A percentile compares a stretch with the other conserved stretches of the same genome.
These are phyloP conservation scores for Epistrophe eligans DNA, from an alignment of 2,888 invertebrate genomes.

Conservation along the genomic window DNA sequence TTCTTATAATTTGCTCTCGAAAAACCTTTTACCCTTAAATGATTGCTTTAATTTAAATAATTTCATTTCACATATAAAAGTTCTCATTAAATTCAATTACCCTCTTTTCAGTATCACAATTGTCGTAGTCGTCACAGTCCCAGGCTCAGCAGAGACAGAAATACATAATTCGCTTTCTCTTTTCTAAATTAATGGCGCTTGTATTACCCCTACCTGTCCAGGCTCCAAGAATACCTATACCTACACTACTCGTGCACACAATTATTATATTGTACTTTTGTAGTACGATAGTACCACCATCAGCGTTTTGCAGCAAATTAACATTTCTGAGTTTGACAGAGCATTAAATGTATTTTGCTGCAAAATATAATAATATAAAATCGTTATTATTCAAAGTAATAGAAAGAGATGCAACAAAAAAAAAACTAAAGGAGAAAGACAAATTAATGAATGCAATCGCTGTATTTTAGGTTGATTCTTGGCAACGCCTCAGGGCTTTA, in stretches of 20 bases:
- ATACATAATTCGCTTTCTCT: conserved; percentile 30
- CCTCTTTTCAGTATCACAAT: conserved; percentile 23
- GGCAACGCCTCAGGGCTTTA: neutral
- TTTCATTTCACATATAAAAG: conserved; percentile 46
- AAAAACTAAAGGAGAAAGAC: conserved; percentile 4
- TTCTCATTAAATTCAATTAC: conserved; percentile 67
- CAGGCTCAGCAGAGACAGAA: neutral
- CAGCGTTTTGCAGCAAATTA: conserved; percentile 65
- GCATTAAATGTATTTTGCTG: conserved; percentile 70
- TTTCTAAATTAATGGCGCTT: conserved; percentile 52
- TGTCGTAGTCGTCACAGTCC: neutral
- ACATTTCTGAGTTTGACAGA: conserved; percentile 65
- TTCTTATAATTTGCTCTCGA: conserved; percentile 7
- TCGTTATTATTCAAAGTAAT: conserved; percentile 64
- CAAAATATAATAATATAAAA: conserved; percentile 48
- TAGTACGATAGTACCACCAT: neutral
- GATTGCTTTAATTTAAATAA: conserved; percentile 60
- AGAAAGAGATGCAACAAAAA: conserved; percentile 15
- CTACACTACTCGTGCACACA: conserved; percentile 32
- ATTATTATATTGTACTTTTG: conserved; percentile 34
- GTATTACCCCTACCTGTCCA: conserved; percentile 39
- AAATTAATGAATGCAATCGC: conserved; percentile 44
- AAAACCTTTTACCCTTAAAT: conserved; percentile 13
- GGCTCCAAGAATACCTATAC: neutral
- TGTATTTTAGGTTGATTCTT: conserved; percentile 11